Evolutionary conservation across 2,113 vertebrate species (phyloP).

Genomic region (Plecturocebus donacophilus): DNA sequence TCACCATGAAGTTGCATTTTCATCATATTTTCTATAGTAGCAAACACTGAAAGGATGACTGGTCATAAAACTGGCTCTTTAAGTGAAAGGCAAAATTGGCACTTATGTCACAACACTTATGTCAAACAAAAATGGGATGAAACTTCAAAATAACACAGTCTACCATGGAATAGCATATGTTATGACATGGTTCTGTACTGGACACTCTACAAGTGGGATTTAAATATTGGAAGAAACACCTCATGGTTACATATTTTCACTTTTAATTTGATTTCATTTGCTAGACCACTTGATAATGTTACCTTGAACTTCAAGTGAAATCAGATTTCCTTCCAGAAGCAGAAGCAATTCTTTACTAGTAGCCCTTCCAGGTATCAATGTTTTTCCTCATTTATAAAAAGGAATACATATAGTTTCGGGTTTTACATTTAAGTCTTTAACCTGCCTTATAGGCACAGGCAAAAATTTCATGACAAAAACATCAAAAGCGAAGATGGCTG

Average conservation of each 20-base stretch:
- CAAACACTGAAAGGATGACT: background rate
- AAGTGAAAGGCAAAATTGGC: slow-evolving; percentile 5
- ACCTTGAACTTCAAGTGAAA: background rate
- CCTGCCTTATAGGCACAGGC: no score
- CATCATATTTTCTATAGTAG: background rate
- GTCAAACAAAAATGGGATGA: background rate
- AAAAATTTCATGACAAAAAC: no score
- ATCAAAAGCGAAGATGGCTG: no score
- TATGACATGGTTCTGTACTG: background rate
- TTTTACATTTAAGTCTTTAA: no score
- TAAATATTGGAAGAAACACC: background rate
- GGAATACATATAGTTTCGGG: background rate
- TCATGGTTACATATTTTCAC: slow-evolving; percentile 1
- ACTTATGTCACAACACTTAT: background rate
- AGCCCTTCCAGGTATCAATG: background rate
- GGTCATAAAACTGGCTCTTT: background rate
- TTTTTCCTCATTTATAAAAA: slow-evolving; percentile 43
- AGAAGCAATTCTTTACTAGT: background rate
- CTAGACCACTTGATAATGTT: background rate
- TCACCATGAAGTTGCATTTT: slow-evolving; percentile 8
- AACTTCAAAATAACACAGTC: slow-evolving; percentile 33
- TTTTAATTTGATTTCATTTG: slow-evolving; percentile 31
- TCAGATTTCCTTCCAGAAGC: background rate
- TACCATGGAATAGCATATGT: background rate
- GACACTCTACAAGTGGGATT: background rate